Conservation (phyloP, 2,113 vertebrate species). For the rat (Rattus norvegicus) region DNA sequence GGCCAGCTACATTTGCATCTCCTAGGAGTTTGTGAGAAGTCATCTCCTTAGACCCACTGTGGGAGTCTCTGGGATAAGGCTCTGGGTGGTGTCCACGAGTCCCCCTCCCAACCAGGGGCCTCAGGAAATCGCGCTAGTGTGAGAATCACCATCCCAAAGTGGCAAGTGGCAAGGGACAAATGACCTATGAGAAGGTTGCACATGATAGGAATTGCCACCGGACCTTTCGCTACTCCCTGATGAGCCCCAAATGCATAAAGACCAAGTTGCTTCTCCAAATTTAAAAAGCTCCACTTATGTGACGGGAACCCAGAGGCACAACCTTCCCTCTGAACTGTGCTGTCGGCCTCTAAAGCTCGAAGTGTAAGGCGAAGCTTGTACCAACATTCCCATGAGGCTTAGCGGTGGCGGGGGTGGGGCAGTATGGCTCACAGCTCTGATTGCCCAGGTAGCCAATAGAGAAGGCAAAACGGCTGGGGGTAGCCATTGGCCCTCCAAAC, state of each 20-base stretch:
- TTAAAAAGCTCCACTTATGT: not conserved
- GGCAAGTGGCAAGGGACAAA: not conserved
- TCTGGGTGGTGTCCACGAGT: not conserved
- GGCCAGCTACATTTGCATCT: not conserved
- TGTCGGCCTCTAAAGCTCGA: not conserved
- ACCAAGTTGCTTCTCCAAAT: not conserved
- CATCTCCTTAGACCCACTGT: not conserved
- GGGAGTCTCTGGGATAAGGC: not conserved
- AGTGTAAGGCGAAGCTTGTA: not conserved
- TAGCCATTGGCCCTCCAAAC: not conserved
- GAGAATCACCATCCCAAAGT: not conserved
- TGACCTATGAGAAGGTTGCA: not conserved
- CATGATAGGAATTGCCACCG: not conserved
- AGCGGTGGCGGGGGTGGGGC: not conserved
- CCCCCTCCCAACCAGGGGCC: not conserved
- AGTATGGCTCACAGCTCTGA: fast-evolving
- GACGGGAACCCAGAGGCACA: not conserved
- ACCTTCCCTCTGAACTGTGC: not conserved
- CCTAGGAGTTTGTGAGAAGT: not conserved
- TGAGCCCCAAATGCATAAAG: not conserved
- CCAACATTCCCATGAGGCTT: fast-evolving
- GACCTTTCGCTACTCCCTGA: not conserved
- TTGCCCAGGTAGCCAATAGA: too few relatives aligned
- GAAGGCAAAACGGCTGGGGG: not conserved
- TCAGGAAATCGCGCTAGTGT: not conserved